phyloP scores from a whole-genome alignment of 2,113 vertebrate species.

The Indicator indicator region DNA sequence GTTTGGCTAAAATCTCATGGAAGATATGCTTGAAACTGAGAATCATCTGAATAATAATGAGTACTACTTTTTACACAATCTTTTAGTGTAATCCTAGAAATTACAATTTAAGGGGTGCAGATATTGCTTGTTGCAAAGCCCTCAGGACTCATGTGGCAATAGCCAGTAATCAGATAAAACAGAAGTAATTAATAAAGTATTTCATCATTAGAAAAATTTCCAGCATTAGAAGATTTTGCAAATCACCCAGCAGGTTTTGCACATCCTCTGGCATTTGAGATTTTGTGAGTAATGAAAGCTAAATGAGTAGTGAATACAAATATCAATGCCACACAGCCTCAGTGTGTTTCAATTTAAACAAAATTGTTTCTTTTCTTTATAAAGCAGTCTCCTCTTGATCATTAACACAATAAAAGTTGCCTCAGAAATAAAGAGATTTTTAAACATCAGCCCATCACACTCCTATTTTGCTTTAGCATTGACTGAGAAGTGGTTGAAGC shows the following conservation, averaged over 20 bases:
- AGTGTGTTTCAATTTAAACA: background rate
- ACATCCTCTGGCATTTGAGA: background rate
- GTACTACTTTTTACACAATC: background rate
- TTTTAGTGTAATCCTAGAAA: background rate
- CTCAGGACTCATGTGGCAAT: background rate
- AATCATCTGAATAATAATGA: background rate
- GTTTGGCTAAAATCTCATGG: background rate
- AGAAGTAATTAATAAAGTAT: conserved; percentile 19
- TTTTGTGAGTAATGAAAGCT: conserved; percentile 8
- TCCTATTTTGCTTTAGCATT: background rate
- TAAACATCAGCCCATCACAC: background rate
- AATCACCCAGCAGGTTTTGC: conserved; percentile 14
- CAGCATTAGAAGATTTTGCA: conserved; percentile 3
- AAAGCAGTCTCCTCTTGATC: background rate
- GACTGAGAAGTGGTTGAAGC: background rate
- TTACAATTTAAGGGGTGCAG: background rate
- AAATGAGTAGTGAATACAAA: background rate
- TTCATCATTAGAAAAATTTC: background rate
- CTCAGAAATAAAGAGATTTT: background rate
- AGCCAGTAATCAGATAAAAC: conserved; percentile 27
- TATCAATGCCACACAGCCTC: background rate
- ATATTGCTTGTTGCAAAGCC: background rate
- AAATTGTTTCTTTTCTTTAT: background rate
- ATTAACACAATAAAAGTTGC: background rate
- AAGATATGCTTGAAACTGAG: background rate